Base-by-base conservation (phyloP, 2,888 invertebrate species). In the Stenichneumon culpator region DNA sequence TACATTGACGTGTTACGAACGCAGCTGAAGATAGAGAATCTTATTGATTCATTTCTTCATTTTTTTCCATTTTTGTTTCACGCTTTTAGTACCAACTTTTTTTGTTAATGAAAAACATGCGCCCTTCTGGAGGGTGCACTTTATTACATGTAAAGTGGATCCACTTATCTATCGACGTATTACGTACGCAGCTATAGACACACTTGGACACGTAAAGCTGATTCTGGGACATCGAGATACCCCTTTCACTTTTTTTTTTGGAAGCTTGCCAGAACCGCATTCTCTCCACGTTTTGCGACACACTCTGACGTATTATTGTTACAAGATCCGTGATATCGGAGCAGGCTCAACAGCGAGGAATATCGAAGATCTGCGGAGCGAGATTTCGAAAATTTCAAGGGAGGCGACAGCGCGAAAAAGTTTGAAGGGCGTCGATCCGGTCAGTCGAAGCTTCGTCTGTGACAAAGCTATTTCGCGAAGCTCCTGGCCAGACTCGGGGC, bases 231-330 rank as follows among this genome's bases (percentile, higher is more conserved):
- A 86, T 83, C 86, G 87, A 88, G 89, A 88, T 90, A 89, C 89
- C 88, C 89, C 90, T 92, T 90, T 90, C 89, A 91, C 90, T 44
- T 44, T 44, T 44, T 44, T 81, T 81, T 91, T 91, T 93, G 93
- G 93, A 91, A 11, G 63, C 7, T 25, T 44, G 92, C 93, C 93
- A 93, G 89, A 92, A 89, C 93, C 92, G 93, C 93, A 93, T 92
- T 92, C 87, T 88, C 88, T 88, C 88, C 90, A 89, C 88, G 88
- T 87, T 72, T 85, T 86, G 79, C 63, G 82, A 57, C 68, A 60
- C 28, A 60, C 67, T 68, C 73, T 84, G 86, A 83, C 86, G 84
- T 82, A 78, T 32, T 63, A 63, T 63, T 63, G 7, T 28, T 60
- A 75, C 57, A 44, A 44, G 44, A 16, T 44, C 44, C 16, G 44